These are phyloP conservation scores for Patiria pectinifera DNA, from an alignment of 53 echinoderm and acorn worm species.

Conservation along the genomic window DNA sequence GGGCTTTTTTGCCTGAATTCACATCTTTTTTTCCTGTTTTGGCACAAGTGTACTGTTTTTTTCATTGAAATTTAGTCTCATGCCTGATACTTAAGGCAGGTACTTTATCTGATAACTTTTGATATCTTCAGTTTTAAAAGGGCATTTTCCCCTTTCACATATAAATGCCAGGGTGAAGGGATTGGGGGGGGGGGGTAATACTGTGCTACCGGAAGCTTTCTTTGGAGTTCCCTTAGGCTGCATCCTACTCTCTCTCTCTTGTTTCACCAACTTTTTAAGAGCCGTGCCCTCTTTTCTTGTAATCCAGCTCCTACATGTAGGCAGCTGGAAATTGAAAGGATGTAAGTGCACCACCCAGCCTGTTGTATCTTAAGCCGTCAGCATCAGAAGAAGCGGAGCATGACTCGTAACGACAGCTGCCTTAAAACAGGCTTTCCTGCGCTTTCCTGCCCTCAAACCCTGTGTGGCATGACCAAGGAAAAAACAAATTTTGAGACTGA, in stretches of 20 bases:
- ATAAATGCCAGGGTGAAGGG: no score
- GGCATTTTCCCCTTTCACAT: no score
- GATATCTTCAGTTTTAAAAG: no score
- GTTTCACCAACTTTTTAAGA: neutral
- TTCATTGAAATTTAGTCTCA: no score
- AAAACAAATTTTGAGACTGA: constrained; percentile 47
- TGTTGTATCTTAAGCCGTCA: constrained; percentile 6
- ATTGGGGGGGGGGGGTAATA: no score
- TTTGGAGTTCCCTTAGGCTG: neutral
- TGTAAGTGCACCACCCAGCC: neutral
- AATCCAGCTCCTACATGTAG: neutral
- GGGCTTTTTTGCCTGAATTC: no score
- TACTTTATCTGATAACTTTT: no score
- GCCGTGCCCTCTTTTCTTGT: neutral
- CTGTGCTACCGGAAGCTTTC: no score
- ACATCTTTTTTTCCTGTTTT: no score
- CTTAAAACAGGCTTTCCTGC: constrained; percentile 33
- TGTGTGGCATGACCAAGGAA: constrained; percentile 28
- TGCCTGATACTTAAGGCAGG: no score
- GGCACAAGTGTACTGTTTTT: no score
- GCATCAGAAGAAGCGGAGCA: neutral
- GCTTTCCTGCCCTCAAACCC: constrained; percentile 20
- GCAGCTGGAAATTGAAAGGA: neutral
- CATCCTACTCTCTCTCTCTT: neutral
- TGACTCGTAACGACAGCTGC: constrained; percentile 12